Evolutionary conservation across 1,140 invertebrate species (phyloP), one percentile per base, ranked within the genome.

Genomic region (Hyposmocoma kahamanoa): DNA sequence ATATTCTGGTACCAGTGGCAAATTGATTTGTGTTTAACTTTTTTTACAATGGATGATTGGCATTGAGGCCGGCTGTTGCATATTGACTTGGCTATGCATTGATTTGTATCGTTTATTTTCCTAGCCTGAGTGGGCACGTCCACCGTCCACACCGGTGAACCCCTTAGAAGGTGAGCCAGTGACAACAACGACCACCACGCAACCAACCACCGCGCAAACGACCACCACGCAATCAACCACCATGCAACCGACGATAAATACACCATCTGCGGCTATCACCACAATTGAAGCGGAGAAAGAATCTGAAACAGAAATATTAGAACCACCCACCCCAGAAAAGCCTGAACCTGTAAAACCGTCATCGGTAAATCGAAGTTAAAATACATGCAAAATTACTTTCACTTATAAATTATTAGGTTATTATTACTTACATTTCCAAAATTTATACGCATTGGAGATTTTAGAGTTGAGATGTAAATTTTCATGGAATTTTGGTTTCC

Each of bases 121-220:
- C n/a, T 59, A 92, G 91, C 91, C 91, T 42, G 91, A 92, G 53
- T 93, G 92, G 91, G 90, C 90, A 13, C 80, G 87, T 34, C 91
- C 91, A 18, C 90, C 91, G 43, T 92, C 90, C 26, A 92, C 91
- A 1, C 73, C 89, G 10, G 68, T 81, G 9, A 62, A 81, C 36
- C 64, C 79, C 0, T 64, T 69, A 3, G 81, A 85, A 62, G 81
- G 79, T 9, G 75, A 53, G 1, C 76, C 78, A 2, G 34, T 38
- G 13, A 60, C 72, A 18, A 62, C 69, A 0, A 76, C 68, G 13
- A 81, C 62, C 8, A 86, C 85, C 3, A 84, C 86, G 28, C 75
- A 70, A 0, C 65, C 69, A 17, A 50, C 50, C 50, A 39, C 62
- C 32, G 51, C 55, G 47, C 66, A n/a, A 62, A 57, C 49, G 60